phyloP scores from a whole-genome alignment of 2,888 invertebrate genomes.

The Athalia rosae region DNA sequence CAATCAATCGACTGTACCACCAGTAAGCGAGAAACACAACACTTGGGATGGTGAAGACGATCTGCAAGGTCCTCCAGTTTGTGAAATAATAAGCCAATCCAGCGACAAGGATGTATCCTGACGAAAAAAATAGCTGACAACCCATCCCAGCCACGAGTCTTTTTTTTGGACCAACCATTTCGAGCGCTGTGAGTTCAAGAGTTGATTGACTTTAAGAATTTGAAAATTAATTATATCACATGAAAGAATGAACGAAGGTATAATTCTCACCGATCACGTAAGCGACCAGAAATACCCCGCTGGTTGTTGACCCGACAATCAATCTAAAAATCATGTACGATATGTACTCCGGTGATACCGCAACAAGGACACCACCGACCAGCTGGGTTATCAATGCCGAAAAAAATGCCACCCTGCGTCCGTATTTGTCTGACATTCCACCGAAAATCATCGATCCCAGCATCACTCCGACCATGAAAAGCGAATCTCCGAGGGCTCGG shows the following conservation, averaged over 20 bases:
- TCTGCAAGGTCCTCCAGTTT: constrained; percentile 83
- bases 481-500: constrained; percentile 80
- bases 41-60: constrained; percentile 82
- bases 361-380: constrained; percentile 80
- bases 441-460: constrained; percentile 84
- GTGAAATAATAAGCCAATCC: constrained; percentile 80
- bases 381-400: constrained; percentile 82
- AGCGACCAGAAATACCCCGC: constrained; percentile 85
- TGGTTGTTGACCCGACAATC: constrained; percentile 83
- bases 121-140: constrained; percentile 84
- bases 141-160: constrained; percentile 83
- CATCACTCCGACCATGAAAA: constrained; percentile 84
- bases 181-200: constrained; percentile 74
- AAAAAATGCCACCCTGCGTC: constrained; percentile 84
- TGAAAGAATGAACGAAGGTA: neutral
- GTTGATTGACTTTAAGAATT: constrained; percentile 3
- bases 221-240: constrained; percentile 6
- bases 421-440: constrained; percentile 83
- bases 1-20: constrained; percentile 73
- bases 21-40: constrained; percentile 81
- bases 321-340: constrained; percentile 80
- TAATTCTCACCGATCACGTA: constrained; percentile 82
- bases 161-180: constrained; percentile 84
- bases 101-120: constrained; percentile 82
- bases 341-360: constrained; percentile 81